Conservation (phyloP, 2,797 vertebrate species). For the Harpagifer antarcticus region DNA sequence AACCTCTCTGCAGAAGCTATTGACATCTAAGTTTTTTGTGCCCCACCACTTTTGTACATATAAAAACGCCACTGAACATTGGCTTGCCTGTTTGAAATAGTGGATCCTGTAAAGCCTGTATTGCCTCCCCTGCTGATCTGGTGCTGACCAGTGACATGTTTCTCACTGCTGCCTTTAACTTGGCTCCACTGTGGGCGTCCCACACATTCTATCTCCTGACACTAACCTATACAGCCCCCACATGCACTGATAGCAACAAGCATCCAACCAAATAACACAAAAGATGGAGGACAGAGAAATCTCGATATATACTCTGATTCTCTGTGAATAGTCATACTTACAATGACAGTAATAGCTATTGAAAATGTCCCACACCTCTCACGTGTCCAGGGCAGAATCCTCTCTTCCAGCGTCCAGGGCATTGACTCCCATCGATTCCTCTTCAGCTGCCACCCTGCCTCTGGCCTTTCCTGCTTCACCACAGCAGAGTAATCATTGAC, state of each 20-base stretch:
- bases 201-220: constrained; percentile 42
- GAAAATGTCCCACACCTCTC: not conserved
- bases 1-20: too few relatives aligned
- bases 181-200: constrained; percentile 12
- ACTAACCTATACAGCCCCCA: constrained; percentile 24
- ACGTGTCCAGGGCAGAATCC: not conserved
- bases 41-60: too few relatives aligned
- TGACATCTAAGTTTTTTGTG: too few relatives aligned
- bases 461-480: constrained; percentile 82
- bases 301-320: not conserved
- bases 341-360: not conserved
- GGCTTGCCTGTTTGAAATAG: not conserved
- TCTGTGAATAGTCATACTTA: not conserved
- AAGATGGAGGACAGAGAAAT: not conserved
- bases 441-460: constrained; percentile 76
- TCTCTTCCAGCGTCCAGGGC: constrained; percentile 53
- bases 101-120: not conserved
- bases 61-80: too few relatives aligned
- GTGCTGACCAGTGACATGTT: constrained; percentile 25
- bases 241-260: constrained; percentile 7
- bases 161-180: constrained; percentile 13
- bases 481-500: constrained; percentile 78
- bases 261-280: not conserved
- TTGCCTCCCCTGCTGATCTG: constrained; percentile 3
- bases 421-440: constrained; percentile 87